phyloP scores from a whole-genome alignment of 1,140 invertebrate species.

The Cotesia vestalis region DNA sequence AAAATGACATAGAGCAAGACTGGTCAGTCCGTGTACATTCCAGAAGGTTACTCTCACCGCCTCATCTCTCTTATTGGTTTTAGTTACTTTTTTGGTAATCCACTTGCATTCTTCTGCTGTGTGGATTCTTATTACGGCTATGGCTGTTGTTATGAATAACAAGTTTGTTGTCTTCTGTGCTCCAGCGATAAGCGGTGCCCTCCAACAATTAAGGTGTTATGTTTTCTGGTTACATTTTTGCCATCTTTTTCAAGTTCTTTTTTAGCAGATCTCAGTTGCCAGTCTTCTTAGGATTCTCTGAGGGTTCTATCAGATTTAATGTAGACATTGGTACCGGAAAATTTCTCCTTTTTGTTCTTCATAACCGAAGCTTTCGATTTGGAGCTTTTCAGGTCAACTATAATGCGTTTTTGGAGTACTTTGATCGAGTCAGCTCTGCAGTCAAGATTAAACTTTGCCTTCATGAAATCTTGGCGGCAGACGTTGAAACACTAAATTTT shows the following conservation, averaged over 20 bases:
- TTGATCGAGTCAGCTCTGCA: conserved; percentile 6
- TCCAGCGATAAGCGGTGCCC: neutral
- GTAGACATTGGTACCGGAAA: neutral
- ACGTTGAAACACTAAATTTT: neutral
- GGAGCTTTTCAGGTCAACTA: conserved; percentile 5
- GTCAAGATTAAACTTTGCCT: conserved; percentile 7
- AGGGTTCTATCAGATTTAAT: conserved; percentile 2
- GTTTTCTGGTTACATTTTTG: conserved; percentile 22
- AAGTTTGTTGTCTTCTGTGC: neutral
- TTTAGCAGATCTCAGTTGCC: conserved; percentile 18
- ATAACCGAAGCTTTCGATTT: conserved; percentile 5
- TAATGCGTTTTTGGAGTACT: conserved; percentile 8
- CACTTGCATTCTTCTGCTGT: neutral
- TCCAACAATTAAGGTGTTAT: conserved; percentile 13
- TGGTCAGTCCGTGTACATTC: conserved; percentile 6
- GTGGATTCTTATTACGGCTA: neutral
- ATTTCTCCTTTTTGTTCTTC: conserved; percentile 8
- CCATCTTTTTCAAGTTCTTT: conserved; percentile 18
- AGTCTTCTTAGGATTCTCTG: conserved; percentile 5
- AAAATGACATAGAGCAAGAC: conserved; percentile 7
- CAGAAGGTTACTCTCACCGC: conserved; percentile 12
- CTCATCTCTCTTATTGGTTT: neutral
- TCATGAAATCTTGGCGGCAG: neutral
- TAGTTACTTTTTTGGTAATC: conserved; percentile 3
- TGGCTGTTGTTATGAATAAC: neutral